A percentile compares a stretch with the other conserved stretches of the same genome.
These are phyloP conservation scores for Drosophila cardini DNA, from an alignment of 1,140 invertebrate species.

Conservation along the genomic window DNA sequence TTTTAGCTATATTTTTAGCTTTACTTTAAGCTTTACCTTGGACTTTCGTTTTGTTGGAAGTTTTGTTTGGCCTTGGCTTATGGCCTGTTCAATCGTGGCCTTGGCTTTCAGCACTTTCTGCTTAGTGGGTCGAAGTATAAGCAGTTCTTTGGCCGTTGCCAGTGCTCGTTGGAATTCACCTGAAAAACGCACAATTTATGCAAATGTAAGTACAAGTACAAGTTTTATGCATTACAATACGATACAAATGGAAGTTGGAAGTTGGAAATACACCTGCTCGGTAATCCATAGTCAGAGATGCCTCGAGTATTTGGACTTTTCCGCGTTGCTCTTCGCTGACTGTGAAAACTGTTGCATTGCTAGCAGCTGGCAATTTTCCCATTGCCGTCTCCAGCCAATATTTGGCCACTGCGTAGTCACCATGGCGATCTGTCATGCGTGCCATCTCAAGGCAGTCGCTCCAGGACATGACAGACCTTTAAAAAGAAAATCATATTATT, in stretches of 20 bases:
- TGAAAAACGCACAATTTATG: slow-evolving; percentile 19
- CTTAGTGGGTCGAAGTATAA: slow-evolving; percentile 50
- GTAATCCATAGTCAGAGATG: slow-evolving; percentile 66
- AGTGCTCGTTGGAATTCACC: slow-evolving; percentile 63
- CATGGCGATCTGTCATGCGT: slow-evolving; percentile 52
- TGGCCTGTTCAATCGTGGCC: slow-evolving; percentile 50
- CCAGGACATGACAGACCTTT: slow-evolving; percentile 74
- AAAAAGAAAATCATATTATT: slow-evolving; percentile 22
- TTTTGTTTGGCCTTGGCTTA: slow-evolving; percentile 32
- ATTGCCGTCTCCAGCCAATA: slow-evolving; percentile 76
- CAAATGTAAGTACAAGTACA: slow-evolving; percentile 10
- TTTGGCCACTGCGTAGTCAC: slow-evolving; percentile 66
- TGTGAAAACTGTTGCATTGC: slow-evolving; percentile 37
- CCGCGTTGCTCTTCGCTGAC: slow-evolving; percentile 39
- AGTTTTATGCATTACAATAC: slow-evolving; percentile 19
- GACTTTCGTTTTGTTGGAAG: slow-evolving; percentile 25
- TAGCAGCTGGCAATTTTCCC: slow-evolving; percentile 50
- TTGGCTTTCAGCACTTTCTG: slow-evolving; percentile 53
- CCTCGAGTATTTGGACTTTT: slow-evolving; percentile 61
- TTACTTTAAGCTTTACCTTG: slow-evolving; percentile 46
- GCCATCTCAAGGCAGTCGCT: slow-evolving; percentile 81
- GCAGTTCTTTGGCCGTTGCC: slow-evolving; percentile 54
- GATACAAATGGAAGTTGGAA: too few species aligned
- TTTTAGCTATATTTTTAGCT: neutral
- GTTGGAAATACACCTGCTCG: slow-evolving; percentile 54